Percentiles rank a stretch among this genome's conserved stretches.
Evolutionary conservation across 1,140 invertebrate species (phyloP).

Genomic region (Neotoxoptera formosana): DNA sequence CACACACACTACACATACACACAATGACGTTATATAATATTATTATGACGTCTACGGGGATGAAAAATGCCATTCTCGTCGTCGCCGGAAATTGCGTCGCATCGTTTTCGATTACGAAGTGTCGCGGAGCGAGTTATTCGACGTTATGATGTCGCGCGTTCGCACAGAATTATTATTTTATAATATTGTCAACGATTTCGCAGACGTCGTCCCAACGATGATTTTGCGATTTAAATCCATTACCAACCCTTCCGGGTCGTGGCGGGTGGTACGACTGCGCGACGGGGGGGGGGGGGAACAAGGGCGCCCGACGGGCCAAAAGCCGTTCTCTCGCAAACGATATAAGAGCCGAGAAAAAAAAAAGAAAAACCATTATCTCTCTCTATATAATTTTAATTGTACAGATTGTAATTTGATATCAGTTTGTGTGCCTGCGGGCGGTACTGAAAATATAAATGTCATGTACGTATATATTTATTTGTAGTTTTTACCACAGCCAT

Average conservation of each 20-base stretch:
- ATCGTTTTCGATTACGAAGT: not conserved
- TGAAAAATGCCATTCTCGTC: constrained; percentile 21
- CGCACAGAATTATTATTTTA: not conserved
- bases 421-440: too few species aligned
- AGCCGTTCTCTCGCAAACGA: too few species aligned
- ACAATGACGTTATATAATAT: too few species aligned
- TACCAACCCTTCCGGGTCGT: not conserved
- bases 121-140: not conserved
- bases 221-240: not conserved
- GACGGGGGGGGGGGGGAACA: too few species aligned
- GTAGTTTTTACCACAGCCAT: too few species aligned
- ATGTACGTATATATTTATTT: too few species aligned
- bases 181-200: not conserved
- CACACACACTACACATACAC: not conserved
- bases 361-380: too few species aligned
- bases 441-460: too few species aligned
- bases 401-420: too few species aligned
- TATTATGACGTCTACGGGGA: not conserved
- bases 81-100: constrained; percentile 29
- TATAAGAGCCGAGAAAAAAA: too few species aligned
- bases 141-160: not conserved
- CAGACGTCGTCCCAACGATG: not conserved
- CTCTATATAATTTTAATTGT: too few species aligned
- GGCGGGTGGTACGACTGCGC: not conserved
- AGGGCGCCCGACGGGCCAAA: too few species aligned